phyloP scores from a whole-genome alignment of 2,888 invertebrate genomes.

The Coelinius sp. region DNA sequence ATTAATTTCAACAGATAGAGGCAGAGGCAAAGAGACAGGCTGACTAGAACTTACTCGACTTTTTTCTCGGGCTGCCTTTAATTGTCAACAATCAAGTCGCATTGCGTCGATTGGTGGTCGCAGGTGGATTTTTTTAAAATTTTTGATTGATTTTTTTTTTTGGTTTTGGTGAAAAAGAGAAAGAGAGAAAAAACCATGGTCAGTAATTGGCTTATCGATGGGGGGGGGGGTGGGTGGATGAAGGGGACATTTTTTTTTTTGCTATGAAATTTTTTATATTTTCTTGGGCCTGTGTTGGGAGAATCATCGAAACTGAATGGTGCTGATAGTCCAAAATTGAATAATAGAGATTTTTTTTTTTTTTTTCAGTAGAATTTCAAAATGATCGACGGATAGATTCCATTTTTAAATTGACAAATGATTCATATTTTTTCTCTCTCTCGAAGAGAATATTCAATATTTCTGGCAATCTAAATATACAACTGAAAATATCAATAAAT shows the following conservation, averaged over 20 bases:
- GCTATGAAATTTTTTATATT: background rate
- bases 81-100: conserved; percentile 60
- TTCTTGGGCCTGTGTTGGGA: background rate
- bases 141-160: conserved; percentile 56
- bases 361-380: no score
- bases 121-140: conserved; percentile 40
- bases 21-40: conserved; percentile 54
- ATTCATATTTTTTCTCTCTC: no score
- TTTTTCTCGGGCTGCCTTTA: conserved; percentile 78
- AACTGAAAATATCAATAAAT: background rate
- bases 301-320: background rate
- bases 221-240: conserved; percentile 11
- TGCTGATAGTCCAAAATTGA: background rate
- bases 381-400: no score
- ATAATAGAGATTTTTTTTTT: no score
- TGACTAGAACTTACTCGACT: conserved; percentile 76
- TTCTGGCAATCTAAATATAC: background rate
- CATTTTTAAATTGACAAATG: no score
- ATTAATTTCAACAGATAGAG: conserved; percentile 51
- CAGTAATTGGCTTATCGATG: conserved; percentile 67
- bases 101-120: conserved; percentile 60
- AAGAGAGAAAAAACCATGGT: conserved; percentile 67
- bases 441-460: background rate
- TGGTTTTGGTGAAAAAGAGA: conserved; percentile 58
- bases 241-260: background rate